Evolutionary conservation across 2,888 invertebrate species (phyloP).

Genomic region (Mimumesa dahlbomi): DNA sequence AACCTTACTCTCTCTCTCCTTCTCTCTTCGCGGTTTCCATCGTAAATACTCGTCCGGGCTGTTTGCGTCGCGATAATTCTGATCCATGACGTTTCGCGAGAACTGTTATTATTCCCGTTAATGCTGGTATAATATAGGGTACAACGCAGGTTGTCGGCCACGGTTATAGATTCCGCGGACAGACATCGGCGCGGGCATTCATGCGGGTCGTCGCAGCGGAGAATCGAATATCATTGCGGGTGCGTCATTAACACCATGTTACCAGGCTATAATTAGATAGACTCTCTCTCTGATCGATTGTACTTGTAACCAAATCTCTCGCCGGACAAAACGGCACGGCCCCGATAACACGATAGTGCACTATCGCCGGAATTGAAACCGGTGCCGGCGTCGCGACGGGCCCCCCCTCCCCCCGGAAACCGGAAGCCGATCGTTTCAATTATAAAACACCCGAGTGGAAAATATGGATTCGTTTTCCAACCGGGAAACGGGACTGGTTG

Average conservation of each 20-base stretch:
- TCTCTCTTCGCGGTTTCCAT: too few species aligned
- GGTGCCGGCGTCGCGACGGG: not conserved
- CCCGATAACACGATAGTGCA: conserved; percentile 53
- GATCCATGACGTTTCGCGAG: not conserved
- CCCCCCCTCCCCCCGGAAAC: too few species aligned
- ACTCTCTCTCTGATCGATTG: conserved; percentile 41
- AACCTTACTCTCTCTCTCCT: too few species aligned
- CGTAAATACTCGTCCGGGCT: too few species aligned
- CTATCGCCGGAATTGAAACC: conserved; percentile 25
- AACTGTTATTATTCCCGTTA: not conserved
- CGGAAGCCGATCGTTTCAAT: conserved; percentile 37
- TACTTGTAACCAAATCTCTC: conserved; percentile 51
- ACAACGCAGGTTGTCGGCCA: not conserved
- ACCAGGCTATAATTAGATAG: conserved; percentile 52
- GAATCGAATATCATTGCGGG: conserved; percentile 51
- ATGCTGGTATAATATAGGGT: not conserved
- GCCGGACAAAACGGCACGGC: conserved; percentile 42
- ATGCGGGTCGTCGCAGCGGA: conserved; percentile 11
- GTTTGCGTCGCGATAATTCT: not conserved
- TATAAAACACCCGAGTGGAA: conserved; percentile 17
- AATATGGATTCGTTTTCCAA: conserved; percentile 5
- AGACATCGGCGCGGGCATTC: conserved; percentile 5
- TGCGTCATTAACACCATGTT: conserved; percentile 49
- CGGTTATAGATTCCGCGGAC: not conserved
- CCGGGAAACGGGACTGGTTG: too few species aligned